Evolutionary conservation across 1,140 invertebrate genomes (phyloP), one percentile per base, ranked within the genome.

Genomic region (Pseudobourletiella spinata): DNA sequence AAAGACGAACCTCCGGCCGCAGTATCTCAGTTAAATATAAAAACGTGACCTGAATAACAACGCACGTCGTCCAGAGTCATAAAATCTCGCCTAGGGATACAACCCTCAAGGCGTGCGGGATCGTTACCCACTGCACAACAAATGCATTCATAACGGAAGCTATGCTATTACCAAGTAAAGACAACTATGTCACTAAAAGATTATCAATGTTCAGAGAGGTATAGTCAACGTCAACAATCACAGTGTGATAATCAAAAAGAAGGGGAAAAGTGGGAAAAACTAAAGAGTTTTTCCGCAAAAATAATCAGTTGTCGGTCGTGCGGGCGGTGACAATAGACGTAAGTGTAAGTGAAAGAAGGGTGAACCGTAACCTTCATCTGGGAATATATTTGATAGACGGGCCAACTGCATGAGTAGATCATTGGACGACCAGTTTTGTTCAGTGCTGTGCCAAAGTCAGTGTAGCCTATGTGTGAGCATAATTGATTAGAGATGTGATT

Each of bases 341-440:
- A n/a, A 18, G 22, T 48, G 44, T 20, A 42, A 42, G 11, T 42
- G 14, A 18, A 42, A 14, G 35, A 14, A 14, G 35, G 35, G 35
- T 18, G 46, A 39, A 39, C n/a, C 25, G 4, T 77, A 73, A 89
- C 87, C 79, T 84, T 79, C 72, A 88, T 84, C 20, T 87, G 85
- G 58, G 85, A 85, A 72, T 90, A 89, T 68, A 91, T 90, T 79
- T 94, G 89, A 76, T 95, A 95, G 42, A 91, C 90, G 3, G 95
- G 95, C 95, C 95, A 98, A 76, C 89, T 93, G 77, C 95, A 98
- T 0, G 92, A 94, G 76, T 95, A 98, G 20, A 97, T 80, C 85
- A 98, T 98, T 16, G 85, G 81, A 52, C 86, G 79, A 16, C 91
- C 91, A 26, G 95, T 97, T 69, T 81, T 81, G 79, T 87, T 98